Base-by-base conservation (phyloP, 2,797 vertebrate species). In the Podargus strigoides region DNA sequence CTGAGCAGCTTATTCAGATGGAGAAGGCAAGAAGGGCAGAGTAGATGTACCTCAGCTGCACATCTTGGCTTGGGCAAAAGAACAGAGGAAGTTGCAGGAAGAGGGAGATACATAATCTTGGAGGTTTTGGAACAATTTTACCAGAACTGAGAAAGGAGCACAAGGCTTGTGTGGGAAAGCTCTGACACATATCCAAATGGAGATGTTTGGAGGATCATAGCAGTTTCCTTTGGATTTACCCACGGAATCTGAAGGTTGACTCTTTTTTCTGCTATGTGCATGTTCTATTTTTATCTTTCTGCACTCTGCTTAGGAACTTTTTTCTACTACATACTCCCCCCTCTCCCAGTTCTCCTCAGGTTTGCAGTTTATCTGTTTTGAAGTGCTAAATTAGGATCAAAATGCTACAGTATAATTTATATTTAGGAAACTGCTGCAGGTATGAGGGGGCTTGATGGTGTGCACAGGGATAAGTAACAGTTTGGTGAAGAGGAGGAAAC, bases 101-200 rank as follows among this genome's bases (percentile, higher is more conserved):
- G 30, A 79, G 55, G 23, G 42, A 76, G 20, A 82, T 59, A 14
- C n/a, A 4, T 34, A 44, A 91, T 79, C 78, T 44, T 76, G 34
- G 60, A 60, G 52, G 28, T 9, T 94, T 94, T 74, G 87, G 85
- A 80, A 70, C 34, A 46, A 26, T 92, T 89, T 91, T 74, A 23
- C 56, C 87, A 89, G 91, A 89, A 87, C 60, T 87, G 68, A 91
- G 92, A 94, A 95, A 83, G 66, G 62, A 95, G 82, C 86, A 37
- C 64, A 94, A 80, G 68, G 30, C 39, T 37, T 92, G 75, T 92
- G 87, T 94, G 85, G 69, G 87, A 91, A 92, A 89, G 79, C 89
- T 91, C 85, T 96, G 72, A 91, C 87, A 86, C 23, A 3, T 32
- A 87, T 83, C 92, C 85, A 91, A 12, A 75, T 66, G 55, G 75